Base-by-base conservation (phyloP, 2,113 vertebrate genomes). In the Antennarius striatus region DNA sequence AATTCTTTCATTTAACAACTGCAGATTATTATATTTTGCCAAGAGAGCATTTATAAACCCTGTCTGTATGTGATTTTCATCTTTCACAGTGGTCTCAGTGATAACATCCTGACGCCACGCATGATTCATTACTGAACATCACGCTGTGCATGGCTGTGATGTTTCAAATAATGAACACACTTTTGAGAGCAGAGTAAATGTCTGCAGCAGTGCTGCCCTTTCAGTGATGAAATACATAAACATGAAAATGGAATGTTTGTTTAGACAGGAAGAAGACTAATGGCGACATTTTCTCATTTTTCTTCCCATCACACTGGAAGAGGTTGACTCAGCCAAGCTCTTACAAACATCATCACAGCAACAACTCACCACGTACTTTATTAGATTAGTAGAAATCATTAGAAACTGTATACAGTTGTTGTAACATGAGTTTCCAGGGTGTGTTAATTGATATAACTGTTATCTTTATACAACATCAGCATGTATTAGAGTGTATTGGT, bases 261-360 rank as follows among this genome's bases (percentile, higher is more conserved):
- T 82, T 69, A 40, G 77, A 80, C 63, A 66, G 45, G 17, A 63
- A 30, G 5, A 39, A 71, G 76, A 77, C 47, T 55, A 50, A 67
- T 58, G 49, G 59, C 42, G 36, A 30, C 15, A 4, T 63, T 76
- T 68, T 62, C 32, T 56, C 46, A 60, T 66, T 66, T 68, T 32
- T 76, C 60, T 53, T 63, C 45, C 32, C 42, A 15, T n/a, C 45
- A 22, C 48, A 47, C 46, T 72, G 64, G 64, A 65, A 56, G 29
- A 54, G 15, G 52, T 36, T 1, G 30, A 54, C 52, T 32, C 52
- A 12, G 13, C 29, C 29, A 36, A 32, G 14, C 5, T 15, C 2
- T 51, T 22, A 29, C 10, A 6, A 51, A 28, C 17, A 51, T 9
- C 4, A 51, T 10, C 17, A 51, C 7, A 51, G 6, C 29, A 54